Conservation (phyloP, 2,888 invertebrate species). For the Trachelus tabidus region DNA sequence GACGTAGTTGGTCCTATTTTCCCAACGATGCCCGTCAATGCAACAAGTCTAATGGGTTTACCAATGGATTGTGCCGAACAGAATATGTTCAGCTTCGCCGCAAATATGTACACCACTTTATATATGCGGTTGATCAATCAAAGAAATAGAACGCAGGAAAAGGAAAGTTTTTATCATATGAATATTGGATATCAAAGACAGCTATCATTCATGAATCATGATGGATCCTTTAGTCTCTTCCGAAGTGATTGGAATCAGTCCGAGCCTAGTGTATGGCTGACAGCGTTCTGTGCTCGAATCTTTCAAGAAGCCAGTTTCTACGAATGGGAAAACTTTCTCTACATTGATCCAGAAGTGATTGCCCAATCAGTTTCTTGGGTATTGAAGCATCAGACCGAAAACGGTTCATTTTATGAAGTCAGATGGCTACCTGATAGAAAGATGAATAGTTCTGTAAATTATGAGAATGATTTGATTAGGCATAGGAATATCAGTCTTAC, state of each 20-base stretch:
- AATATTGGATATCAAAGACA: constrained; percentile 92
- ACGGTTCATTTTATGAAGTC: constrained; percentile 91
- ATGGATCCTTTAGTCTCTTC: constrained; percentile 92
- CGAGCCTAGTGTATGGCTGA: constrained; percentile 89
- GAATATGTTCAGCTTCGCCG: constrained; percentile 96
- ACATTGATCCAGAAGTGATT: constrained; percentile 90
- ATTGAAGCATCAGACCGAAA: constrained; percentile 82
- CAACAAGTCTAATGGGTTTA: constrained; percentile 80
- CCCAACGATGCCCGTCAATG: constrained; percentile 92
- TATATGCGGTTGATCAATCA: constrained; percentile 94
- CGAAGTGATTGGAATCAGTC: constrained; percentile 95
- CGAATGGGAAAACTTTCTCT: constrained; percentile 97
- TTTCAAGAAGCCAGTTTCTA: constrained; percentile 94
- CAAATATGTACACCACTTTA: constrained; percentile 89
- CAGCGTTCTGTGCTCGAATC: constrained; percentile 88
- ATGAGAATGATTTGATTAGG: constrained; percentile 69
- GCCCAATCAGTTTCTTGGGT: constrained; percentile 89
- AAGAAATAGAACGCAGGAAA: constrained; percentile 83
- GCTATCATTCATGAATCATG: constrained; percentile 88
- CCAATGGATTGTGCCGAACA: constrained; percentile 96
- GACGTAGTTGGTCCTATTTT: constrained; percentile 95
- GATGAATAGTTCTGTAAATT: constrained; percentile 79
- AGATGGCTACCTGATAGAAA: constrained; percentile 90
- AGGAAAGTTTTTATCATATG: constrained; percentile 86
- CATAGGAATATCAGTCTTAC: constrained; percentile 90